phyloP scores from a whole-genome alignment of 2,797 vertebrate genomes.

The Sebastes goodei region DNA sequence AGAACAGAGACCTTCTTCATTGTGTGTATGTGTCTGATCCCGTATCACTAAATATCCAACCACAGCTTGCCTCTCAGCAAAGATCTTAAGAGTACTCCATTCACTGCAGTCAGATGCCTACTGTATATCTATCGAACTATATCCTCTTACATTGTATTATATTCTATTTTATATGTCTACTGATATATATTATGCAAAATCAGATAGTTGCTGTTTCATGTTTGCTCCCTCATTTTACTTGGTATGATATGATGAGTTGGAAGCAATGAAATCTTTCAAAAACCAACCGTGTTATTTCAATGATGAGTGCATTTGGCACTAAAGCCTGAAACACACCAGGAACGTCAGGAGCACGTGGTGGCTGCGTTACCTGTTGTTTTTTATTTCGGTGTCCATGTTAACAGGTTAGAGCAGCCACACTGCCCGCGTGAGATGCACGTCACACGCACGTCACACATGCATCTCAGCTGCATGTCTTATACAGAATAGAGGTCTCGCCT shows the following conservation, averaged over 20 bases:
- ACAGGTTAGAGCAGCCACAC: no score
- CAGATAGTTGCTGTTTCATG: neutral
- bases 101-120: neutral
- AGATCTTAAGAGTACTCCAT: neutral
- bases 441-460: no score
- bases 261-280: neutral
- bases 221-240: neutral
- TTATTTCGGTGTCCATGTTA: no score
- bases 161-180: neutral
- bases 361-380: no score
- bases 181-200: neutral
- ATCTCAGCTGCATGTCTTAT: no score
- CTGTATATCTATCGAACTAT: neutral
- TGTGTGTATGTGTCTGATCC: neutral
- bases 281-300: neutral
- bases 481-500: no score
- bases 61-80: neutral
- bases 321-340: no score
- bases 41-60: neutral
- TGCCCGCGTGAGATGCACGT: no score
- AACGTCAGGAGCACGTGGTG: no score
- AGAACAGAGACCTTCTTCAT: neutral
- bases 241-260: neutral
- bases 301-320: neutral
- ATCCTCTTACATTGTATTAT: neutral